Base-by-base conservation (phyloP, 2,888 invertebrate species). In the Xanthorhoe spadicearia region DNA sequence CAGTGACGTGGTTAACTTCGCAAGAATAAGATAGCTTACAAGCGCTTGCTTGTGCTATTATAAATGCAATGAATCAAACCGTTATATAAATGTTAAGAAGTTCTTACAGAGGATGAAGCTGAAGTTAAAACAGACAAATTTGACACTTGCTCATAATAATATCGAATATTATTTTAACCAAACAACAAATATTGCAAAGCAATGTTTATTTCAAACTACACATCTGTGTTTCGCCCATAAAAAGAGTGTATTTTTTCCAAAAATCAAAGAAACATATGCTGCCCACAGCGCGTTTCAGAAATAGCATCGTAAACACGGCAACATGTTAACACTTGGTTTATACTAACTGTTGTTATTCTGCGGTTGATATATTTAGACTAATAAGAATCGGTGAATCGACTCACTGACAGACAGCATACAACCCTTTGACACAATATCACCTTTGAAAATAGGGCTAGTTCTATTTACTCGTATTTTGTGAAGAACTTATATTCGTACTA, bases 281-380 rank as follows among this genome's bases (percentile, higher is more conserved):
- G 85, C 86, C 86, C 89, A 87, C 87, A 85, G 88, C 82, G 76
- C 73, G 87, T 80, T 83, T 88, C 89, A 88, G 56, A 72, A 73
- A 73, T 73, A 73, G 10, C 23, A 46, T n/a, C 28, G 69, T 88
- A 90, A 91, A 91, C 91, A 92, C 80, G 78, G 88, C 85, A 87
- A 88, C 84, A 50, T 86, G 86, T 85, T 83, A 90, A 88, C 90
- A 89, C 89, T 90, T 84, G 88, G 32, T 85, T 77, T 18, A 15
- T 17, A 15, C 19, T 2, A 56, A 17, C 65, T 63, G 38, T 32
- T 85, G 85, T 85, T 83, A 38, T 55, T 28, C 61, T 61, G 79
- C 82, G 84, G 88, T 46, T 70, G 66, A 81, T 89, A 92, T 88
- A 88, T 88, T 91, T 92, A 92, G 90, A 89, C 82, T 4, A n/a